These are phyloP conservation scores for Anagyrus pseudococci DNA, from an alignment of 2,888 invertebrate genomes.

Conservation along the genomic window DNA sequence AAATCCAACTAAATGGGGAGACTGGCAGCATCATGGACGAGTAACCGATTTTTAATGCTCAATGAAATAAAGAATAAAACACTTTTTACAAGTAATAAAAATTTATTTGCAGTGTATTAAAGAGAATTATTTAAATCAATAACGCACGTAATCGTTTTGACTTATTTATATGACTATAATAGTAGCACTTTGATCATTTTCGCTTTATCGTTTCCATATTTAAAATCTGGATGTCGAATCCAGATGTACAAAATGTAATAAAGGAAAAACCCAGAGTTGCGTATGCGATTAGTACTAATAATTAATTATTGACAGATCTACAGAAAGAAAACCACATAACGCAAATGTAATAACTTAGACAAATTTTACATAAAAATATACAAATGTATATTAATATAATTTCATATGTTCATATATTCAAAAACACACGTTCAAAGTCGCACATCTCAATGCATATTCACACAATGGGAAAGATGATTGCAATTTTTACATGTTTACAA, in stretches of 20 bases:
- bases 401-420: slow-evolving; percentile 25
- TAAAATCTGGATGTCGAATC: slow-evolving; percentile 18
- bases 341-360: slow-evolving; percentile 30
- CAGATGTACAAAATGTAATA: slow-evolving; percentile 7
- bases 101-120: slow-evolving; percentile 38
- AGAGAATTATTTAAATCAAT: slow-evolving; percentile 31
- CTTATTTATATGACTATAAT: slow-evolving; percentile 26
- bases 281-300: slow-evolving; percentile 28
- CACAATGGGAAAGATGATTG: slow-evolving; percentile 40
- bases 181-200: slow-evolving; percentile 28
- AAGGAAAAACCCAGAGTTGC: slow-evolving; percentile 28
- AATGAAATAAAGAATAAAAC: slow-evolving; percentile 5
- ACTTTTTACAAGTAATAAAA: slow-evolving; percentile 28
- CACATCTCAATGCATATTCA: slow-evolving; percentile 40
- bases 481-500: slow-evolving; percentile 45
- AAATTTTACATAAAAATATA: slow-evolving; percentile 35
- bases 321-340: slow-evolving; percentile 23
- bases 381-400: slow-evolving; percentile 33
- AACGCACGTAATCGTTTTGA: slow-evolving; percentile 12
- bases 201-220: slow-evolving; percentile 14
- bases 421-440: slow-evolving; percentile 35
- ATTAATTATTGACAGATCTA: slow-evolving; percentile 34
- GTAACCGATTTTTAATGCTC: slow-evolving; percentile 52
- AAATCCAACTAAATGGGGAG: slow-evolving; percentile 56
- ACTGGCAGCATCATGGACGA: slow-evolving; percentile 54